phyloP scores from a whole-genome alignment of 2,888 invertebrate species.

The Metellina segmentata region DNA sequence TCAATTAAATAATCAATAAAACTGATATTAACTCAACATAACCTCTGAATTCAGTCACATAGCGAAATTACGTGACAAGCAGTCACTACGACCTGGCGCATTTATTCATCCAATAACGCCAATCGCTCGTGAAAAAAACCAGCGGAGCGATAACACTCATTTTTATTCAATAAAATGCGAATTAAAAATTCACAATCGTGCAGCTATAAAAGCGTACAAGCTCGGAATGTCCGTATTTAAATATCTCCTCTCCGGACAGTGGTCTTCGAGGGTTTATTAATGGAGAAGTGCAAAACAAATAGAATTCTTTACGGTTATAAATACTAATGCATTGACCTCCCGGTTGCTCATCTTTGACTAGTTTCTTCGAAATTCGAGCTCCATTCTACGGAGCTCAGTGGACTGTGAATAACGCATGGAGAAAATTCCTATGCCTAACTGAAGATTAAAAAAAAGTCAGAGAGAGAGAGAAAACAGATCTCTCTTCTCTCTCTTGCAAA shows the following conservation, averaged over 20 bases:
- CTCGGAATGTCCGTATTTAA: background rate
- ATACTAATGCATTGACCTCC: conserved; percentile 60
- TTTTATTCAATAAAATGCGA: no score
- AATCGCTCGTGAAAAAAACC: no score
- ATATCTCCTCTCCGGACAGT: conserved; percentile 27
- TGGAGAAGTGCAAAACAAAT: conserved; percentile 31
- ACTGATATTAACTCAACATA: no score
- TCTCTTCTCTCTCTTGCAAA: conserved; percentile 25
- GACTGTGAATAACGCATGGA: conserved; percentile 45
- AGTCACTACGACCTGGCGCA: no score
- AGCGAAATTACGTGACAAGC: no score
- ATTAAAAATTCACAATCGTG: no score
- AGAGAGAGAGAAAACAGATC: conserved; percentile 10
- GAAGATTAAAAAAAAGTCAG: background rate
- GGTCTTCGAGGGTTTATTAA: conserved; percentile 47
- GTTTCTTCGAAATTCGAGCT: conserved; percentile 26
- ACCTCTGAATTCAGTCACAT: no score
- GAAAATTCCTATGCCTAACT: conserved; percentile 4
- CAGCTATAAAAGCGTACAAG: no score
- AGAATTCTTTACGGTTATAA: conserved; percentile 42
- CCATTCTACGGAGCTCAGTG: conserved; percentile 13
- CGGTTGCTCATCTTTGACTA: conserved; percentile 31
- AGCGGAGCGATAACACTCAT: no score
- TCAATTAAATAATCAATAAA: no score
- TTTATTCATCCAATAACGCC: no score